Base-by-base conservation (phyloP, 2,888 invertebrate genomes). In the Ligdia adustata region DNA sequence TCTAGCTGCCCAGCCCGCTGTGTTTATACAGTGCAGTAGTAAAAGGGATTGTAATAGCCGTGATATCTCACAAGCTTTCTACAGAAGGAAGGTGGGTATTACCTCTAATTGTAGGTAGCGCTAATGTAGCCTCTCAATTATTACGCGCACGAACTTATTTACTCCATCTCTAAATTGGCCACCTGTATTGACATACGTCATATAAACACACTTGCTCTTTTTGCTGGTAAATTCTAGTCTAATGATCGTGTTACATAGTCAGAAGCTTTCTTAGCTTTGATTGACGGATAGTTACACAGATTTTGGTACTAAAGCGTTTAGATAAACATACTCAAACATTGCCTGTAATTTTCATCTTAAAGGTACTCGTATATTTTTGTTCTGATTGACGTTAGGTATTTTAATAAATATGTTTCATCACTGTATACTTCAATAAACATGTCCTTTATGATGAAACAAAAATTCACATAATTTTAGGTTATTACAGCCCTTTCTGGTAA, bases 51-150 rank as follows among this genome's bases (percentile, higher is more conserved):
- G 39, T 53, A 59, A 60, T 43, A 35, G 40, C 37, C 20, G 42
- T 41, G 43, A 55, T 64, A 67, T 55, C 59, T 69, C 57, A 50
- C 52, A 44, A 64, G 62, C 74, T 74, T 73, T 72, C 72, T 70
- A 70, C 48, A 32, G 49, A 59, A 51, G 52, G 50, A 47, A 55
- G 62, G 41, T 48, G 41, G 47, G 35, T 27, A 39, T 43, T 42
- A 49, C 37, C 46, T 65, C 55, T 70, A 72, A 73, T 75, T 62
- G 45, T 35, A 57, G 61, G 64, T 65, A 63, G 61, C 60, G 24
- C 27, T 61, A 53, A 59, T 61, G 56, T 60, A 58, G 18, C 49
- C 56, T 49, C 55, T 60, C 59, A 57, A 60, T 46, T 46, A 26
- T 15, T 32, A 27, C 33, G 28, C 12, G 32, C 40, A 50, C 43